Percentiles rank a stretch among this genome's conserved stretches.
These are phyloP conservation scores for Eidolon dupreanum DNA, from an alignment of 2,797 vertebrate genomes.

Conservation along the genomic window DNA sequence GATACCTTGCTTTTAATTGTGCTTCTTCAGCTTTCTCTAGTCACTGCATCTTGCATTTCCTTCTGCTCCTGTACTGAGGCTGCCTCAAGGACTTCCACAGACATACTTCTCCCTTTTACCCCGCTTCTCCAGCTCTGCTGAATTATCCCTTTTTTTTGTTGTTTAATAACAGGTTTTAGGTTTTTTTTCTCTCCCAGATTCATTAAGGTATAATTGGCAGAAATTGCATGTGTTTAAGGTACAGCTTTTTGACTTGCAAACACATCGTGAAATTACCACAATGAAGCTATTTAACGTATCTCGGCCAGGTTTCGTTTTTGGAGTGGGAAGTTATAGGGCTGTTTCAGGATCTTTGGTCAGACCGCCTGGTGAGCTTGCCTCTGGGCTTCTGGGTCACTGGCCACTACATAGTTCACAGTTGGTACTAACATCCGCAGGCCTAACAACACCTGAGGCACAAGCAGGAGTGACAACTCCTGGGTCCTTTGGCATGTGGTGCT, in stretches of 20 bases:
- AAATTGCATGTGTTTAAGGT: not conserved
- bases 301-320: not conserved
- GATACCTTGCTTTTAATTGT: constrained; percentile 97
- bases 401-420: no score
- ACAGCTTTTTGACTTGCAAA: not conserved
- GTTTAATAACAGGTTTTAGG: not conserved
- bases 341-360: not conserved
- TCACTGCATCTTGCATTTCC: no score
- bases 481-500: not conserved
- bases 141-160: not conserved
- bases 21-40: constrained; percentile 96
- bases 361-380: not conserved
- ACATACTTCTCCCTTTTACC: no score
- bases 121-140: not conserved
- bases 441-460: not conserved
- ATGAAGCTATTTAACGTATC: not conserved
- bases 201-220: not conserved
- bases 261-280: not conserved
- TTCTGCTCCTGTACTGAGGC: no score
- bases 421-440: not conserved
- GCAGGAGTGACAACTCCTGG: not conserved
- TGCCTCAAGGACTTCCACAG: no score
- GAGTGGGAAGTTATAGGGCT: not conserved
- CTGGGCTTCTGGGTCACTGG: not conserved
- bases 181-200: not conserved